phyloP scores from a whole-genome alignment of 1,140 invertebrate genomes.

The Solenopsis fugax region DNA sequence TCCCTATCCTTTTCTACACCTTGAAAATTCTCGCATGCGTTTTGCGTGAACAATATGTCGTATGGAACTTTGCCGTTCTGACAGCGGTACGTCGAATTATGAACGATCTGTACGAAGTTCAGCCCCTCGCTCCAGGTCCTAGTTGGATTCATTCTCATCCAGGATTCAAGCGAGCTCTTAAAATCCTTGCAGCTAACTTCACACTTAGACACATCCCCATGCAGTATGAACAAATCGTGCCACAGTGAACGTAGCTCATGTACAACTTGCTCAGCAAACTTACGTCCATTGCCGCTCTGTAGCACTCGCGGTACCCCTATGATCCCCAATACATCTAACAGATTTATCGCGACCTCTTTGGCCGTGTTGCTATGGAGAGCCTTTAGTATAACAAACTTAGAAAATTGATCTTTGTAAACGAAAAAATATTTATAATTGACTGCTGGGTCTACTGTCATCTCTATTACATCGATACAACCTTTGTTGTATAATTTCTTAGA shows the following conservation, averaged over 20 bases:
- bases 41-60: conserved; percentile 74
- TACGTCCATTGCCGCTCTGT: conserved; percentile 79
- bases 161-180: conserved; percentile 69
- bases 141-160: conserved; percentile 74
- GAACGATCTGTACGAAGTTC: conserved; percentile 76
- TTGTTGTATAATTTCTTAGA: conserved; percentile 53
- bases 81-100: conserved; percentile 75
- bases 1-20: neutral
- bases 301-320: conserved; percentile 80
- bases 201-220: conserved; percentile 64
- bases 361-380: conserved; percentile 74
- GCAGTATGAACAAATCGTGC: conserved; percentile 74
- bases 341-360: conserved; percentile 72
- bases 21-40: conserved; percentile 57
- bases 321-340: conserved; percentile 78
- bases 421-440: conserved; percentile 78
- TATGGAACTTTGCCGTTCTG: conserved; percentile 74
- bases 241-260: conserved; percentile 76
- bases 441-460: conserved; percentile 71
- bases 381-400: conserved; percentile 80
- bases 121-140: conserved; percentile 77
- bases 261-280: conserved; percentile 80
- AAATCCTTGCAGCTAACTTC: conserved; percentile 70
- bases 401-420: conserved; percentile 83
- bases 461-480: conserved; percentile 81